Evolutionary conservation across 2,888 invertebrate genomes (phyloP), one percentile per base, ranked within the genome.

Genomic region (Tortrix viridana): DNA sequence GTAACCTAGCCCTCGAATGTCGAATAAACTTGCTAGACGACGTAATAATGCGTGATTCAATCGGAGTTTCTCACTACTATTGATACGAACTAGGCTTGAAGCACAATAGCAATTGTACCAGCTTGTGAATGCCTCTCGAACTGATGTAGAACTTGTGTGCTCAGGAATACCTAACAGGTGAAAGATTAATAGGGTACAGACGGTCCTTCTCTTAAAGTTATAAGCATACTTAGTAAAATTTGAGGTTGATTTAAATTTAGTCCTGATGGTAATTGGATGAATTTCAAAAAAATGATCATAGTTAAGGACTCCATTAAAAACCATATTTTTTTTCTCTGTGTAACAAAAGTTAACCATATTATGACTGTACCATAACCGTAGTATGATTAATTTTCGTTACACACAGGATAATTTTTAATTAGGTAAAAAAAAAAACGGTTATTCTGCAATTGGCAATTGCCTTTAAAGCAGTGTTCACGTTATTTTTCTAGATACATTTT

Each of bases 81-180:
- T 63, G 63, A 63, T 53, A 63, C 63, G 20, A 57, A 63, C 57
- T 57, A 57, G 52, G 63, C 58, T 58, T 16, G 52, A 41, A 46
- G 47, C 59, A 72, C 68, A 73, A 73, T 73, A 67, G 66, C 66
- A 67, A 67, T 70, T 72, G 70, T 69, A 53, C 48, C 22, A 44
- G 47, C 44, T 46, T 16, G 57, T 71, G 60, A 73, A 72, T 71
- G 49, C 65, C 62, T 60, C 63, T 56, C 60, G 16, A 66, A 65
- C 61, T 67, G 48, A 48, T 66, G 65, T 53, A 62, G 57, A 58
- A 63, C 63, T 58, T 20, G 58, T 58, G 50, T 43, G 54, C 54
- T 43, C 43, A 19, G 48, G 18, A 58, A 58, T 60, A 48, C 26
- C 47, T 48, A 54, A 48, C n/a, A 16, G 22, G 54, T 48, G 2